Conservation (phyloP, 2,888 invertebrate genomes). For the Amitus sp. region DNA sequence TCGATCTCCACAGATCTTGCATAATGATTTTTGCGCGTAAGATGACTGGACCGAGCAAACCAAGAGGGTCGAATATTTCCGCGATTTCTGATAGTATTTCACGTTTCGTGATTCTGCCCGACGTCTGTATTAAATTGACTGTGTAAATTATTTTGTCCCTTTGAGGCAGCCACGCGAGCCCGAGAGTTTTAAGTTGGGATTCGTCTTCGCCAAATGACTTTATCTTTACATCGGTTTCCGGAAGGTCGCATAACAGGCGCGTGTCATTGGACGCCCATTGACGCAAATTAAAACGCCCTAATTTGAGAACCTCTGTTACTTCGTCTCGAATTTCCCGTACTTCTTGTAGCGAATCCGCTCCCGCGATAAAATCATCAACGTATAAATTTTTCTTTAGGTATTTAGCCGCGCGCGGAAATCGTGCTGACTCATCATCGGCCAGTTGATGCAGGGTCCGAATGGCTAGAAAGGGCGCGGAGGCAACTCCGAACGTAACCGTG, state of each 20-base stretch:
- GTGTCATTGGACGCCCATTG: conserved; percentile 19
- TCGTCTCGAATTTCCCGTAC: conserved; percentile 3
- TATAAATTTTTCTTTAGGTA: conserved; percentile 14
- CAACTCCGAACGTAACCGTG: conserved; percentile 30
- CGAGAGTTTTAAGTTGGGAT: conserved; percentile 12
- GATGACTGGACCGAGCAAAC: conserved; percentile 33
- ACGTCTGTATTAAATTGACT: neutral
- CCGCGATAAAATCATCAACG: conserved; percentile 16
- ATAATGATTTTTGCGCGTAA: conserved; percentile 29
- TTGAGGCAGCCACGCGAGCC: conserved; percentile 8
- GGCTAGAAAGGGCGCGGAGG: conserved; percentile 28
- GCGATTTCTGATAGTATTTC: conserved; percentile 3
- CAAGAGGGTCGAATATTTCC: conserved; percentile 10
- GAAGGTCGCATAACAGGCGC: too few species aligned
- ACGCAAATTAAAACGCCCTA: conserved; percentile 9
- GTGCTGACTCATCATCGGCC: conserved; percentile 7
- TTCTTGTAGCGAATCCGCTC: too few species aligned
- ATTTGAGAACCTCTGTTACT: neutral
- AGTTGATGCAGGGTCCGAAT: conserved; percentile 24
- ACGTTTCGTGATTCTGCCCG: conserved; percentile 10
- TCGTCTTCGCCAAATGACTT: neutral
- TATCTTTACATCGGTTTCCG: too few species aligned
- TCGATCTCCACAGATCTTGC: conserved; percentile 29
- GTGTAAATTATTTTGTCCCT: conserved; percentile 9
- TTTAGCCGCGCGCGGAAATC: conserved; percentile 10